Evolutionary conservation across 2,797 vertebrate genomes (phyloP), one percentile per base, ranked within the genome.

Genomic region (Distichodus sexfasciatus): DNA sequence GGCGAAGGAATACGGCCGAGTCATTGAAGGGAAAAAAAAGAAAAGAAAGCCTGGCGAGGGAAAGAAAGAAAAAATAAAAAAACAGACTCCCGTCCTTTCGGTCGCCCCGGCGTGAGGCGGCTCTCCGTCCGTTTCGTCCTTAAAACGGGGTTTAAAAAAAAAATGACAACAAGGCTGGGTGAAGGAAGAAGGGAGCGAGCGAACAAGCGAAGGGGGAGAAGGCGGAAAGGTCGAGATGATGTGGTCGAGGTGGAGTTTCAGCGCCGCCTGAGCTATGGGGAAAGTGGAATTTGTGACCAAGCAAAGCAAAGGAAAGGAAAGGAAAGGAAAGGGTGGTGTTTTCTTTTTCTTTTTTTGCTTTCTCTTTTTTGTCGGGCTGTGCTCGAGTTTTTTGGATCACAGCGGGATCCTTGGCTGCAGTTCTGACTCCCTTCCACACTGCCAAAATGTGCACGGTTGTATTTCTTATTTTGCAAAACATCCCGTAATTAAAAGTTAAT

Each of bases 401-500:
- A 92, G 92, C 93, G 91, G 92, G 92, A 89, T 91, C 91, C 89
- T 90, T 94, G 94, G 93, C 94, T 93, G 88, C 90, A 84, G 87
- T 84, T 91, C 90, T 91, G 87, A 88, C 77, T 87, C 90, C 84
- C 89, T 91, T 91, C 88, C 90, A 84, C 68, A 81, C 84, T 92
- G 92, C 91, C 91, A 92, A 90, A 89, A 91, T 91, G 88, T 91
- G 88, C 90, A 92, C 87, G 84, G 88, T 88, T 88, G 82, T 85
- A 82, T 28, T 28, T 53, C 90, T 90, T 89, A 88, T 90, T 81
- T 90, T 87, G 81, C n/a, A n/a, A n/a, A n/a, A 87, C 90, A 80
- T 84, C 76, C 71, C 78, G 80, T 85, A 82, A 83, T 86, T 81
- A 76, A 84, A 87, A 87, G 81, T 77, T 78, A 87, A 87, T 75